These are phyloP conservation scores for Halcyon badia DNA, from an alignment of 2,797 vertebrate genomes.

Conservation along the genomic window DNA sequence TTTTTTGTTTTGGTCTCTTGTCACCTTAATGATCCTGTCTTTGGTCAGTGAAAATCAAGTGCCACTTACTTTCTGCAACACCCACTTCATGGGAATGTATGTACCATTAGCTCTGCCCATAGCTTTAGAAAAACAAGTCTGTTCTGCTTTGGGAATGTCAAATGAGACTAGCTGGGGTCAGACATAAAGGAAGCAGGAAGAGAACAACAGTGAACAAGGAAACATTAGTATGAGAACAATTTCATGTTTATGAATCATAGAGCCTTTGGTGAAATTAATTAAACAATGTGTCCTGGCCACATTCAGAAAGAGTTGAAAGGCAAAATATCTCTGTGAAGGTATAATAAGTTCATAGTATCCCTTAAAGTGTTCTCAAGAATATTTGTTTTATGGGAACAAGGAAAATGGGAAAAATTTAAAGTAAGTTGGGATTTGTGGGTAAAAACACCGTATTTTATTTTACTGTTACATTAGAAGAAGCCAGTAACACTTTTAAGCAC, in stretches of 20 bases:
- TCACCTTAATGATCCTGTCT: neutral
- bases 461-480: neutral
- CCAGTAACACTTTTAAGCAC: neutral
- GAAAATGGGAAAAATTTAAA: neutral
- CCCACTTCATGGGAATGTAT: constrained; percentile 48
- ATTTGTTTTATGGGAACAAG: neutral
- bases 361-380: neutral
- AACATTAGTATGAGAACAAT: constrained; percentile 47
- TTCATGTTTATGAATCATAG: constrained; percentile 17
- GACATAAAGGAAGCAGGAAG: constrained; percentile 65
- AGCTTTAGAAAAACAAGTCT: constrained; percentile 49
- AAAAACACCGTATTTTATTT: neutral
- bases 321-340: neutral
- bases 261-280: constrained; percentile 49
- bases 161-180: neutral
- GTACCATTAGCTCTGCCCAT: neutral
- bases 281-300: neutral
- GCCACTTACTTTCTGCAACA: constrained; percentile 44
- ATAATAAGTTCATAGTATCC: neutral
- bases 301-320: constrained; percentile 16
- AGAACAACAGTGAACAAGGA: constrained; percentile 54
- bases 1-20: neutral
- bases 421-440: neutral
- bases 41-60: constrained; percentile 41
- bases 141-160: constrained; percentile 19